Percentiles rank a stretch among this genome's conserved stretches.
Conservation (phyloP, 1,140 invertebrate genomes). For the Camponotus vicinus region DNA sequence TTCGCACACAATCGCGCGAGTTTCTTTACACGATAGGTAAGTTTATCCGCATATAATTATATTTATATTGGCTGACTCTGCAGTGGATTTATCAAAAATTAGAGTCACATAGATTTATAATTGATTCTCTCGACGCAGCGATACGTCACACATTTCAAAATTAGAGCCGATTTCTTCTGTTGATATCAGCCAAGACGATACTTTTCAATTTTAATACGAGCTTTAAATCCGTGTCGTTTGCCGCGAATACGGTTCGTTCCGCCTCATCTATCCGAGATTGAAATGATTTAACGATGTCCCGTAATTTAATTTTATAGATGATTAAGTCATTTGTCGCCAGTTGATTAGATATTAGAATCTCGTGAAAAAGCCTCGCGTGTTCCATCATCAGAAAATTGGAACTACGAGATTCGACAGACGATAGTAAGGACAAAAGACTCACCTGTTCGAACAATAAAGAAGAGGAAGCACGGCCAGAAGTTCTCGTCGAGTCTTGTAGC, state of each 20-base stretch:
- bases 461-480: constrained; percentile 8
- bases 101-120: constrained; percentile 58
- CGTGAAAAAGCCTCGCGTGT: neutral
- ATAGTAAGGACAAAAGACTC: neutral
- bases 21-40: constrained; percentile 42
- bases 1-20: neutral
- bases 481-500: constrained; percentile 39
- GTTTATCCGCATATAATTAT: neutral
- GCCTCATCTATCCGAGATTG: neutral
- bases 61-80: constrained; percentile 62
- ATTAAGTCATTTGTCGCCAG: neutral
- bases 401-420: constrained; percentile 2
- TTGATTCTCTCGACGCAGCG: neutral
- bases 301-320: constrained; percentile 7
- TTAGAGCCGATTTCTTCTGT: constrained; percentile 51
- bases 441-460: constrained; percentile 26
- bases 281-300: neutral
- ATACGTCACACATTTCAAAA: constrained; percentile 48
- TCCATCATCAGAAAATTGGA: neutral
- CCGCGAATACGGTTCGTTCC: neutral
- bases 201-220: constrained; percentile 23
- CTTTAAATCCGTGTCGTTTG: constrained; percentile 10
- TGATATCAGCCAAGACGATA: neutral
- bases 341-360: neutral
- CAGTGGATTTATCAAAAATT: constrained; percentile 77